Conservation (phyloP, 2,797 vertebrate genomes). For the Etheostoma nigrum region DNA sequence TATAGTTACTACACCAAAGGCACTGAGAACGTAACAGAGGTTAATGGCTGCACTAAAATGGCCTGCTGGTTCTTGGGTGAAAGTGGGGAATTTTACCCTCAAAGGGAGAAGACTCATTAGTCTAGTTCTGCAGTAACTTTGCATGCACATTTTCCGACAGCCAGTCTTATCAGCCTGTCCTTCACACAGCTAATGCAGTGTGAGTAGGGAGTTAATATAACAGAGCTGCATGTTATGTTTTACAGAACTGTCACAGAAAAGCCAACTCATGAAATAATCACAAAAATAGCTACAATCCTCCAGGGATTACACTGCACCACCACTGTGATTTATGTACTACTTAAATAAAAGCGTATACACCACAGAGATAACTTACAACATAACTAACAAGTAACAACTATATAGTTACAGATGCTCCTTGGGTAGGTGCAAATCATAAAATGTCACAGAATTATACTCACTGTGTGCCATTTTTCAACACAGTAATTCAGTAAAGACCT, state of each 20-base stretch:
- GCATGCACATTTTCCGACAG: constrained; percentile 51
- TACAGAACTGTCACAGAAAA: constrained; percentile 48
- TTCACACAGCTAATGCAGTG: constrained; percentile 64
- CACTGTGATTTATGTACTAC: too few relatives aligned
- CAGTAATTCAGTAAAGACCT: too few relatives aligned
- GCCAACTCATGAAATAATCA: constrained; percentile 21
- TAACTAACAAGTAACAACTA: too few relatives aligned
- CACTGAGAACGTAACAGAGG: neutral
- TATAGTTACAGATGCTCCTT: too few relatives aligned
- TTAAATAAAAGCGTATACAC: too few relatives aligned
- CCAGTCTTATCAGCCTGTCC: constrained; percentile 56
- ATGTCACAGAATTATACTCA: too few relatives aligned
- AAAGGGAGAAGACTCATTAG: constrained; percentile 45
- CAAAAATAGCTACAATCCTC: constrained; percentile 4
- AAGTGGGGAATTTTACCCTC: constrained; percentile 33
- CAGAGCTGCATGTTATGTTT: constrained; percentile 54
- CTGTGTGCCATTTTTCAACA: too few relatives aligned
- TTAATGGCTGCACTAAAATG: constrained; percentile 17
- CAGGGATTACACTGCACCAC: constrained; percentile 12
- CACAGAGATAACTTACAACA: too few relatives aligned
- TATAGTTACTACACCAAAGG: neutral
- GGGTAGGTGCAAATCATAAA: too few relatives aligned
- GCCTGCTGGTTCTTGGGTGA: constrained; percentile 5
- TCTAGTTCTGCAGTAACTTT: constrained; percentile 62
- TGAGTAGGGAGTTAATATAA: constrained; percentile 52